A percentile compares a stretch with the other conserved stretches of the same genome.
phyloP scores from a whole-genome alignment of 2,113 vertebrate genomes.

The Antechinus flavipes region DNA sequence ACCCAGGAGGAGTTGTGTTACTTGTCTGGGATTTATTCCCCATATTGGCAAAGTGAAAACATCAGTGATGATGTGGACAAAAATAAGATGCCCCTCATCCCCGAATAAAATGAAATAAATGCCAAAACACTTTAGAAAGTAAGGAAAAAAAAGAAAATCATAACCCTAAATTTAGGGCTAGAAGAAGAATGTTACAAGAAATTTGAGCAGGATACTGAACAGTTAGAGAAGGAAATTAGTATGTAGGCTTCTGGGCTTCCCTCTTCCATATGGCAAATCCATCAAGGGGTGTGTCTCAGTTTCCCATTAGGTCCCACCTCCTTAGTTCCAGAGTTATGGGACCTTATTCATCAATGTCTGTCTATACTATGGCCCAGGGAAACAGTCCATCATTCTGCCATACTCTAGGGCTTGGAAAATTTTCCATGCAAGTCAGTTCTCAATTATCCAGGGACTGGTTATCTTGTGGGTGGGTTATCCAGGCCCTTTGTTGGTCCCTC shows the following conservation, averaged over 20 bases:
- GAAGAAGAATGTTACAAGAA: not conserved
- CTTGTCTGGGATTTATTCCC: rapidly evolving
- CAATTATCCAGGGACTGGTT: not conserved
- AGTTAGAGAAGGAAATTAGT: not conserved
- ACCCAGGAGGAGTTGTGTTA: rapidly evolving
- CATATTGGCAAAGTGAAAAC: not conserved
- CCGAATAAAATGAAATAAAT: not conserved
- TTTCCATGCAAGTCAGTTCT: conserved; percentile 5
- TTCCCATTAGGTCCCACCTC: conserved; percentile 19
- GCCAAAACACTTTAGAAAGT: conserved; percentile 26
- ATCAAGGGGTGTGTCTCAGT: conserved; percentile 31
- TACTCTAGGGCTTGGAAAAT: not conserved
- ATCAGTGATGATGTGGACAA: rapidly evolving
- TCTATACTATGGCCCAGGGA: conserved; percentile 10
- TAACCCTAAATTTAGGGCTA: not conserved
- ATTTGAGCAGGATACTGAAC: not conserved
- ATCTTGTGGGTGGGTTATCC: not conserved
- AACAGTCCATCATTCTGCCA: not conserved
- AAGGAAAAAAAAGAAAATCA: not conserved
- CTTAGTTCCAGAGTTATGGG: conserved; percentile 1
- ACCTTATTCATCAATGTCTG: conserved; percentile 1
- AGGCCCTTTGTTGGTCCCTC: conserved; percentile 11
- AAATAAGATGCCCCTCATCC: not conserved
- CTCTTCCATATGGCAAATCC: conserved; percentile 46
- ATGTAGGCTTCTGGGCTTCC: not conserved